These are phyloP conservation scores for Centropus unirufus DNA, from an alignment of 2,113 vertebrate species.

Conservation along the genomic window DNA sequence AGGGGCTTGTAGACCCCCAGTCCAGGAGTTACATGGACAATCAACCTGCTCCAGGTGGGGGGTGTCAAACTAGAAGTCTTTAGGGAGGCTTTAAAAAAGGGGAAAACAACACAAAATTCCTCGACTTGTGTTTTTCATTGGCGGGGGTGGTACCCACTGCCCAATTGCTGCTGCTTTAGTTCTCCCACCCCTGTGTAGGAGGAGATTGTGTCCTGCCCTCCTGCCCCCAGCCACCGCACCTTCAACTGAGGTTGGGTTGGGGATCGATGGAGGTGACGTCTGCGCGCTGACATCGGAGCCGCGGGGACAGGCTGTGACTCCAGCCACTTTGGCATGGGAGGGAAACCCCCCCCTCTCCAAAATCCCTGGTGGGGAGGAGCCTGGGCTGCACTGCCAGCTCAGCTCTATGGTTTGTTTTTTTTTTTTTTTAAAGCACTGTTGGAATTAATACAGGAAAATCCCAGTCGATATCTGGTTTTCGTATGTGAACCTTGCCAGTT, in stretches of 20 bases:
- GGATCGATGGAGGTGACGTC: not conserved
- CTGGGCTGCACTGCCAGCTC: not conserved
- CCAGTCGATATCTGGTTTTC: not conserved
- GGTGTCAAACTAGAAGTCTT: not conserved
- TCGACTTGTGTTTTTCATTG: not conserved
- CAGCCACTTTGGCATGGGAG: rapidly evolving
- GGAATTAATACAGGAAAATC: not conserved
- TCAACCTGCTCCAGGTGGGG: not conserved
- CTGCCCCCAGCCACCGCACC: rapidly evolving
- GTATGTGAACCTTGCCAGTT: not conserved
- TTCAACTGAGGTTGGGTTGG: not conserved
- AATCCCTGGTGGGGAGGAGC: not conserved
- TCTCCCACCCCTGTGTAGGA: not conserved
- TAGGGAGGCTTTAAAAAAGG: not conserved
- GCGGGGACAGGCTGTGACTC: not conserved
- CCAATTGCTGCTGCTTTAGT: not conserved
- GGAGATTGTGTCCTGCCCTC: not conserved
- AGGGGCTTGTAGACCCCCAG: not conserved
- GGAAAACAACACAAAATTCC: not conserved
- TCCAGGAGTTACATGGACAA: rapidly evolving
- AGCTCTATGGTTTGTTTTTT: rapidly evolving
- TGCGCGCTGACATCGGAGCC: rapidly evolving
- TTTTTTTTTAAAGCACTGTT: not conserved
- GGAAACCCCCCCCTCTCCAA: not conserved
- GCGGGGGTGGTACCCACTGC: rapidly evolving